phyloP scores from a whole-genome alignment of 2,888 invertebrate species.

The Lymantria dispar region DNA sequence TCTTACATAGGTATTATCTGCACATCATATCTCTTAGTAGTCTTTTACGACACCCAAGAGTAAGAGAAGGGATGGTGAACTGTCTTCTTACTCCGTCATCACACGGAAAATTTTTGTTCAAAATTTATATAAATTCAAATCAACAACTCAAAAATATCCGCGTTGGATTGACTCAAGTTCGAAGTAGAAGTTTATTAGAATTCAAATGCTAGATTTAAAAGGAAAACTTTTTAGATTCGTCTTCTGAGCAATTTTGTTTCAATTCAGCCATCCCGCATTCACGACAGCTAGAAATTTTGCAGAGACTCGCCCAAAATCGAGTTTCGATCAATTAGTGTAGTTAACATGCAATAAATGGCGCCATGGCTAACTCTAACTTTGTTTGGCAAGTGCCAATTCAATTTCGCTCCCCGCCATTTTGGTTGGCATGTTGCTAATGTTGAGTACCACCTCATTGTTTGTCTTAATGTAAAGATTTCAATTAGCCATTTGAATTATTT shows the following conservation, averaged over 20 bases:
- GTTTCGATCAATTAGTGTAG: conserved; percentile 69
- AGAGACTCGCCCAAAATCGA: conserved; percentile 48
- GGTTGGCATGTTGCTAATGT: conserved; percentile 45
- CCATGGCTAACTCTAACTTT: conserved; percentile 60
- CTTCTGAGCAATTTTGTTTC: conserved; percentile 38
- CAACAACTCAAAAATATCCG: neutral
- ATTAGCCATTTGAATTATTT: neutral
- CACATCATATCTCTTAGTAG: too few relatives aligned
- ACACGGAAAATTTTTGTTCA: too few relatives aligned
- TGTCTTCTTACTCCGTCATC: too few relatives aligned
- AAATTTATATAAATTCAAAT: too few relatives aligned
- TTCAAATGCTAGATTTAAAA: conserved; percentile 4
- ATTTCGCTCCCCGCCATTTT: conserved; percentile 51
- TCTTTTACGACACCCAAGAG: too few relatives aligned
- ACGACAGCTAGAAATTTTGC: conserved; percentile 40
- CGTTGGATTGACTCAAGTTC: conserved; percentile 19
- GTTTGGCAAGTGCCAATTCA: conserved; percentile 66
- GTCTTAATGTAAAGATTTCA: neutral
- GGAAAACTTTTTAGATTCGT: conserved; percentile 37
- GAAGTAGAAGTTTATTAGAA: conserved; percentile 18
- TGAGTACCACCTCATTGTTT: conserved; percentile 28
- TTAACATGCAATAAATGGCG: conserved; percentile 75
- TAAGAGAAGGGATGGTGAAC: too few relatives aligned
- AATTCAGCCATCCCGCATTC: conserved; percentile 34
- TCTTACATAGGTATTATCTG: too few relatives aligned